Evolutionary conservation across 2,113 vertebrate species (phyloP).

Genomic region (Seriola dumerili): DNA sequence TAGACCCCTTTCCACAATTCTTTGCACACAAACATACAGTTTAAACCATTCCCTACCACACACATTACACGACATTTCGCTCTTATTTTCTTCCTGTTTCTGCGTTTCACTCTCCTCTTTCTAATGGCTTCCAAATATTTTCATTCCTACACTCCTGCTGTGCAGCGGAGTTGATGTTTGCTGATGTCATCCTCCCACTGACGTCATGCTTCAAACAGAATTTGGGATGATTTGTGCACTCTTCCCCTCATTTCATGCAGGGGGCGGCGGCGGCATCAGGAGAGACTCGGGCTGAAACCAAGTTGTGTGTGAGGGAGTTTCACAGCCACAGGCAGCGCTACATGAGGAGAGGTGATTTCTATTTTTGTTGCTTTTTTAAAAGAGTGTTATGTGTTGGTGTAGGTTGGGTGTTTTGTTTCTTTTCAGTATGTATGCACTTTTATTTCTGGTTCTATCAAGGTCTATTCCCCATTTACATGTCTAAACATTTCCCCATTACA

Average conservation of each 20-base stretch:
- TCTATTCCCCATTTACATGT: too few relatives aligned
- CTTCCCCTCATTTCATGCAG: slow-evolving; percentile 20
- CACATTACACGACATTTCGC: too few relatives aligned
- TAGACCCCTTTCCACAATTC: too few relatives aligned
- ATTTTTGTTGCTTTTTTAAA: slow-evolving; percentile 6
- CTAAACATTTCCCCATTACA: too few relatives aligned
- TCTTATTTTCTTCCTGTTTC: neutral
- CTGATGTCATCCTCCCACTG: slow-evolving; percentile 36
- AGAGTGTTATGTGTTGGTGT: neutral
- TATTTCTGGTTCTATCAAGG: neutral
- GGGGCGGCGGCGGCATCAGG: neutral
- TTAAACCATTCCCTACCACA: too few relatives aligned
- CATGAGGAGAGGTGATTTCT: neutral
- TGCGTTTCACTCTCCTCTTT: neutral
- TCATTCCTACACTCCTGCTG: neutral
- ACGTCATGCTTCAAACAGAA: slow-evolving; percentile 64
- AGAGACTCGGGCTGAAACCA: slow-evolving; percentile 2
- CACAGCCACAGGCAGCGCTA: slow-evolving; percentile 4
- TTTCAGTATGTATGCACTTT: neutral
- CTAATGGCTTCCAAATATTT: neutral
- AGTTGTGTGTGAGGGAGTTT: slow-evolving; percentile 22
- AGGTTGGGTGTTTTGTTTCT: neutral
- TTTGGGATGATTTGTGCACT: slow-evolving; percentile 34
- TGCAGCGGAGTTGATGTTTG: slow-evolving; percentile 2
- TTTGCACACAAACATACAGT: too few relatives aligned